These are phyloP conservation scores for Mythimna ferrago DNA, from an alignment of 2,888 invertebrate genomes.

Conservation along the genomic window DNA sequence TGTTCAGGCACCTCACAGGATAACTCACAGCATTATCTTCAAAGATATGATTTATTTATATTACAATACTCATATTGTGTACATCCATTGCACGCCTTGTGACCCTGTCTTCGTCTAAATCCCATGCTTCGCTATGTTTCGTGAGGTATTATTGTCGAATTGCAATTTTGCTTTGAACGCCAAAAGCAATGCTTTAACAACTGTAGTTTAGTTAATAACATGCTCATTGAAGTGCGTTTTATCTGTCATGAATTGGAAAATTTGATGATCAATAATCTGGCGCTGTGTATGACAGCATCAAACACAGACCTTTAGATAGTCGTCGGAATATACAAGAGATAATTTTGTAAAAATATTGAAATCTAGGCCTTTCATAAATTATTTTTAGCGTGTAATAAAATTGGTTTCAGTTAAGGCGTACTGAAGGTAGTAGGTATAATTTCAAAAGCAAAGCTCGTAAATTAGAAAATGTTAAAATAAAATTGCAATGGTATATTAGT, in stretches of 20 bases:
- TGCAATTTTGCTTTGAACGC: slow-evolving; percentile 62
- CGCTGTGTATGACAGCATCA: slow-evolving; percentile 5
- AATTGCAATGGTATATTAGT: background rate
- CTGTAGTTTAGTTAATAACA: slow-evolving; percentile 49
- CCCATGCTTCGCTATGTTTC: slow-evolving; percentile 61
- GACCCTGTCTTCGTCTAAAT: slow-evolving; percentile 51
- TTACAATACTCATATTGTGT: slow-evolving; percentile 68
- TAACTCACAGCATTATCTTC: slow-evolving; percentile 44
- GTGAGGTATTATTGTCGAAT: slow-evolving; percentile 54
- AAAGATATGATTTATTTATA: slow-evolving; percentile 54
- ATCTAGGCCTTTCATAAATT: background rate
- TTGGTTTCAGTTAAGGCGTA: background rate
- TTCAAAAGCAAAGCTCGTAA: background rate
- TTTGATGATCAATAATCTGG: background rate
- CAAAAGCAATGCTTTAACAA: slow-evolving; percentile 53
- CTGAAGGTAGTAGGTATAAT: background rate
- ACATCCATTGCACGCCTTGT: slow-evolving; percentile 65
- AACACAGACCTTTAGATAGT: background rate
- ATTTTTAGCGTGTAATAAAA: background rate
- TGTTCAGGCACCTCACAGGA: slow-evolving; percentile 54
- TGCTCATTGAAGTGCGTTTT: slow-evolving; percentile 49
- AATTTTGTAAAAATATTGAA: no score
- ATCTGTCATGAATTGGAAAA: slow-evolving; percentile 5
- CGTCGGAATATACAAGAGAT: background rate
- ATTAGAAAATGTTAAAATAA: background rate